phyloP scores from a whole-genome alignment of 2,888 invertebrate species.

The Zygaena filipendulae region DNA sequence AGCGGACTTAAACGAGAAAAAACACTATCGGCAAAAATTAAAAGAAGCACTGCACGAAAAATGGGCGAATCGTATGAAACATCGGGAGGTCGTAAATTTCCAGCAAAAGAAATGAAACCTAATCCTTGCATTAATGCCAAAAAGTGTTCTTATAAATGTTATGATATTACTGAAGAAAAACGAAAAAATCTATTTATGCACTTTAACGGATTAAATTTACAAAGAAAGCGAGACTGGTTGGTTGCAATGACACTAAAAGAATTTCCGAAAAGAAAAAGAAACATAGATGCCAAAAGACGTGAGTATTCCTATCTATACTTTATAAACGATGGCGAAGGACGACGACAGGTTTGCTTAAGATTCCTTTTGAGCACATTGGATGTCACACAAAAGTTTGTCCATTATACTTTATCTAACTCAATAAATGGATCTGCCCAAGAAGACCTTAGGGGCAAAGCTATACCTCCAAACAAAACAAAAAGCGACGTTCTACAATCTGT shows the following conservation, averaged over 20 bases:
- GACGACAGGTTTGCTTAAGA: neutral
- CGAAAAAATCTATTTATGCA: neutral
- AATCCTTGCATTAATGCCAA: neutral
- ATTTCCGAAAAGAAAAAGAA: slow-evolving; percentile 1
- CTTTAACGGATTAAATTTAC: neutral
- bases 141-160: neutral
- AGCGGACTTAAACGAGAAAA: neutral
- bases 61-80: neutral
- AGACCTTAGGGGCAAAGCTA: slow-evolving; percentile 14
- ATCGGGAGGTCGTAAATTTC: neutral
- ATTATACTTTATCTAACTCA: neutral
- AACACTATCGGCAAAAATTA: neutral
- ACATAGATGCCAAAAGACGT: neutral
- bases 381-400: neutral
- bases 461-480: slow-evolving; percentile 14
- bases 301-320: slow-evolving; percentile 1
- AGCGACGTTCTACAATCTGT: slow-evolving; percentile 3
- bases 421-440: slow-evolving; percentile 10
- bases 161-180: neutral
- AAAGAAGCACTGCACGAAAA: neutral
- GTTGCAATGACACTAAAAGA: neutral
- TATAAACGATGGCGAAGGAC: slow-evolving; percentile 1
- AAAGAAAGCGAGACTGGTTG: slow-evolving; percentile 1
- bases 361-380: slow-evolving; percentile 1
- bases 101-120: neutral